phyloP scores from a whole-genome alignment of 2,113 vertebrate genomes.

The Gila orcuttii region DNA sequence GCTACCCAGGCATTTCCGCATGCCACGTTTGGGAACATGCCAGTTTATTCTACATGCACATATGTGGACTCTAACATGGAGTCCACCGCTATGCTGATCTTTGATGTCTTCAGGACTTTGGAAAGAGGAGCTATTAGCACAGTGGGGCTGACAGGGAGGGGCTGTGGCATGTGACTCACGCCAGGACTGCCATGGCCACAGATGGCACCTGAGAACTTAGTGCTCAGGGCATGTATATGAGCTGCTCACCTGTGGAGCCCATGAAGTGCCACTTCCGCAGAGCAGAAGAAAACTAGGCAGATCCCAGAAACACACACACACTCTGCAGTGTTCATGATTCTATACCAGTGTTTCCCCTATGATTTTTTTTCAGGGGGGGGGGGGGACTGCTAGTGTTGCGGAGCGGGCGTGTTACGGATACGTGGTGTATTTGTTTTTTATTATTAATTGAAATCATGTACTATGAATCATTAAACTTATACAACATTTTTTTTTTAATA shows the following conservation, averaged over 20 bases:
- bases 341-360: too few species aligned
- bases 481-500: too few species aligned
- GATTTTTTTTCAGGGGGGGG: too few species aligned
- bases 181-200: constrained; percentile 47
- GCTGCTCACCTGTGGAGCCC: constrained; percentile 52
- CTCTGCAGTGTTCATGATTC: not conserved
- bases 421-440: too few species aligned
- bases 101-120: constrained; percentile 24
- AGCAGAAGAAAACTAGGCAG: constrained; percentile 12
- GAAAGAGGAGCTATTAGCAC: not conserved
- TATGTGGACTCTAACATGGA: constrained; percentile 26
- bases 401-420: too few species aligned
- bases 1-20: constrained; percentile 28
- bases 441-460: too few species aligned
- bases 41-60: constrained; percentile 16
- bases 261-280: constrained; percentile 44
- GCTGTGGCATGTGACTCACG: constrained; percentile 27
- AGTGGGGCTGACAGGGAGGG: constrained; percentile 5
- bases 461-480: too few species aligned
- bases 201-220: constrained; percentile 49
- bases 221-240: constrained; percentile 48
- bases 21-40: not conserved
- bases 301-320: constrained; percentile 7
- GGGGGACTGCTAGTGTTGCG: too few species aligned
- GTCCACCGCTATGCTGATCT: constrained; percentile 16